These are phyloP conservation scores for Pissodes strobi DNA, from an alignment of 1,140 invertebrate genomes.

Conservation along the genomic window DNA sequence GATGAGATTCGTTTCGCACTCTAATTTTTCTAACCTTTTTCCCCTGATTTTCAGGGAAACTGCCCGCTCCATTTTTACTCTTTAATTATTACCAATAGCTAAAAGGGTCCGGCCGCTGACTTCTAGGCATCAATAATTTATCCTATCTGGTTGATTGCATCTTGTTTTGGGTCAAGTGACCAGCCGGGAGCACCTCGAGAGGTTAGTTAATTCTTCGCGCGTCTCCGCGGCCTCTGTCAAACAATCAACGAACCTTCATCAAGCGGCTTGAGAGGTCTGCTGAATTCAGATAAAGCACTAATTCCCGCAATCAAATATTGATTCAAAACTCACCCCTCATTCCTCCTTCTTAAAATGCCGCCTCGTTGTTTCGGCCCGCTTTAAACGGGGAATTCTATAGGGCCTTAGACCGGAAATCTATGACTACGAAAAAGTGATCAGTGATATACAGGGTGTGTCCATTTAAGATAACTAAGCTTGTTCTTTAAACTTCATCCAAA, in stretches of 20 bases:
- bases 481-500: no score
- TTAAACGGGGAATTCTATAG: slow-evolving; percentile 27
- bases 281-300: slow-evolving; percentile 58
- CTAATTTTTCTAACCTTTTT: no score
- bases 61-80: background rate
- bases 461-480: no score
- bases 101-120: slow-evolving; percentile 12
- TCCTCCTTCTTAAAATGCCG: slow-evolving; percentile 47
- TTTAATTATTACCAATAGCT: slow-evolving; percentile 7
- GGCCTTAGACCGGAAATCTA: slow-evolving; percentile 7
- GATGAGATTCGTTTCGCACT: no score
- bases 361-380: slow-evolving; percentile 9
- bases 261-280: slow-evolving; percentile 53
- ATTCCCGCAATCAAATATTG: slow-evolving; percentile 58
- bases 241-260: slow-evolving; percentile 56
- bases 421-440: background rate
- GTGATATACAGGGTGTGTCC: no score
- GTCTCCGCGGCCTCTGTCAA: slow-evolving; percentile 56
- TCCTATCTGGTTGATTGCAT: slow-evolving; percentile 28
- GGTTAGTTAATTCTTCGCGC: slow-evolving; percentile 56
- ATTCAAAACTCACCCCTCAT: slow-evolving; percentile 56
- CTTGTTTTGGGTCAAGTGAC: slow-evolving; percentile 33
- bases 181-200: slow-evolving; percentile 37
- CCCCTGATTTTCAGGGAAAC: no score
- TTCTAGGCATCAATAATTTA: slow-evolving; percentile 22